Conservation (phyloP, 2,888 invertebrate species). For the Criorhina ranunculi region DNA sequence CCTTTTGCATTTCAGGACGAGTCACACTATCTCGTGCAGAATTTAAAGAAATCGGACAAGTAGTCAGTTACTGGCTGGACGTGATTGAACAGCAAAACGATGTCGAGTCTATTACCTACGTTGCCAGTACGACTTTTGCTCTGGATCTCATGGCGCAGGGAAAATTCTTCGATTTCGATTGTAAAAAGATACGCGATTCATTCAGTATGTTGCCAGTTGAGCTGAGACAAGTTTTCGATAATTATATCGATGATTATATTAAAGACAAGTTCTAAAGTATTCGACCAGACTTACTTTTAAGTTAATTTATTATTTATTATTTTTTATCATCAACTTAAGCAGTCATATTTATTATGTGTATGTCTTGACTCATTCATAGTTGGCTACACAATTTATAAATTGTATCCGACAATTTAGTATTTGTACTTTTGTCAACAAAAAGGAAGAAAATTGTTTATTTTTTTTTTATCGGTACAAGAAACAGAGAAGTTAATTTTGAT, state of each 20-base stretch:
- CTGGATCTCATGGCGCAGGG: constrained; percentile 58
- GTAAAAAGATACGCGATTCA: constrained; percentile 41
- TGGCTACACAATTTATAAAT: too few species aligned
- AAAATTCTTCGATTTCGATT: constrained; percentile 28
- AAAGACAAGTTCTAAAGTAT: constrained; percentile 36
- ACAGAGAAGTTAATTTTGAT: too few species aligned
- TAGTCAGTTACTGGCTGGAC: constrained; percentile 35
- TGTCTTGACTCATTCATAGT: too few species aligned
- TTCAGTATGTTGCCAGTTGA: constrained; percentile 48
- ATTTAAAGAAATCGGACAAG: constrained; percentile 25
- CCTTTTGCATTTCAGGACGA: constrained; percentile 20
- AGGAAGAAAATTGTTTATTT: too few species aligned
- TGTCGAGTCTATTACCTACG: constrained; percentile 40
- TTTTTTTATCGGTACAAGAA: too few species aligned
- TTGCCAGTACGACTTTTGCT: constrained; percentile 32
- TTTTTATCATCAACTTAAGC: too few species aligned
- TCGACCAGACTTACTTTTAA: too few species aligned
- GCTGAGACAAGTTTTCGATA: constrained; percentile 47
- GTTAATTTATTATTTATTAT: too few species aligned
- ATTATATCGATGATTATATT: constrained; percentile 61
- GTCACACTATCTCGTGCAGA: not conserved
- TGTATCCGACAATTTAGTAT: too few species aligned
- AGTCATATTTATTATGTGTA: too few species aligned
- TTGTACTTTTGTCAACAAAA: too few species aligned
- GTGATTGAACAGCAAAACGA: constrained; percentile 39